Evolutionary conservation across 2,888 invertebrate species (phyloP).

Genomic region (Brachycybe producta): DNA sequence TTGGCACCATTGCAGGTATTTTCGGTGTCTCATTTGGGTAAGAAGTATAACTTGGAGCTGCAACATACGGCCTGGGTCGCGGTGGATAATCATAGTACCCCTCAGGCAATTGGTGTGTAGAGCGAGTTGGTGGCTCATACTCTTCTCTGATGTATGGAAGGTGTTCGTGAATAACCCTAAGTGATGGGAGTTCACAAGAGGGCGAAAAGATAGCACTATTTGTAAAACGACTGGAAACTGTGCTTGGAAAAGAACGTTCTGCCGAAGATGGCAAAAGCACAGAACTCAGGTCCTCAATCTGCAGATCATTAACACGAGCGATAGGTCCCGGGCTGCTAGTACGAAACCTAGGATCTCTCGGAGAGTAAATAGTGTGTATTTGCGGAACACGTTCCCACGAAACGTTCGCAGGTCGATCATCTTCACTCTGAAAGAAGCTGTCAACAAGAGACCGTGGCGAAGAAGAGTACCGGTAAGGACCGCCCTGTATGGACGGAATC

Average conservation of each 20-base stretch:
- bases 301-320: slow-evolving; percentile 22
- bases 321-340: slow-evolving; percentile 28
- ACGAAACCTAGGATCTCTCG: slow-evolving; percentile 25
- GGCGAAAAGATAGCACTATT: slow-evolving; percentile 21
- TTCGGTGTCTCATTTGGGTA: background rate
- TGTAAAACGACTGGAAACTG: slow-evolving; percentile 26
- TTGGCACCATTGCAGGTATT: slow-evolving; percentile 14
- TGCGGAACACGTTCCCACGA: slow-evolving; percentile 17
- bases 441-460: slow-evolving; percentile 17
- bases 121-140: background rate
- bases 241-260: slow-evolving; percentile 57
- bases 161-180: slow-evolving; percentile 50
- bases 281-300: slow-evolving; percentile 56
- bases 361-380: slow-evolving; percentile 23
- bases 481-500: slow-evolving; percentile 24
- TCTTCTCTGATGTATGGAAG: slow-evolving; percentile 20
- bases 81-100: slow-evolving; percentile 19
- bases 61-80: slow-evolving; percentile 13
- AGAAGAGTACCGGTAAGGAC: slow-evolving; percentile 17
- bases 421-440: slow-evolving; percentile 5
- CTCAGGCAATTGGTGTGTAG: slow-evolving; percentile 8
- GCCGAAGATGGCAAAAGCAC: slow-evolving; percentile 67
- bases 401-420: slow-evolving; percentile 7
- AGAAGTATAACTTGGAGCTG: background rate
- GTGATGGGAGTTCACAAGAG: slow-evolving; percentile 50